phyloP scores from a whole-genome alignment of 2,888 invertebrate genomes.

The Cantharis rufa region DNA sequence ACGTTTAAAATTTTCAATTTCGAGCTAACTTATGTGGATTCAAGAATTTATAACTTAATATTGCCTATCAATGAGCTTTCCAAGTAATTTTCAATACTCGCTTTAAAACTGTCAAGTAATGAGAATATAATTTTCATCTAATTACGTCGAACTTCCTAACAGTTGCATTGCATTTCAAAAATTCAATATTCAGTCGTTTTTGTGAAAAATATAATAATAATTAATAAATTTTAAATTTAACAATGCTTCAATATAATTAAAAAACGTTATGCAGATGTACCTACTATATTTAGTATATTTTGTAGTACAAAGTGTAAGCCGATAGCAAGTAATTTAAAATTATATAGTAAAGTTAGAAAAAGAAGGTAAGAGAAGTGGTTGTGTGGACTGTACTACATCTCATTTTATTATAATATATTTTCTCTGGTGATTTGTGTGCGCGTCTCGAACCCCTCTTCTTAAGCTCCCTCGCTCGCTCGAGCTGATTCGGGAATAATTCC shows the following conservation, averaged over 20 bases:
- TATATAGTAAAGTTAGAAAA: constrained; percentile 16
- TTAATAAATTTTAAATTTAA: background rate
- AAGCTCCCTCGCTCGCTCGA: constrained; percentile 45
- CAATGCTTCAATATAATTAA: background rate
- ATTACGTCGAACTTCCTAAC: background rate
- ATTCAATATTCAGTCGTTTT: background rate
- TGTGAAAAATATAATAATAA: background rate
- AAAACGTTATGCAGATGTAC: background rate
- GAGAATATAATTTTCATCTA: no score
- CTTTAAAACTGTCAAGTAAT: background rate
- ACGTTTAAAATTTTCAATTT: background rate
- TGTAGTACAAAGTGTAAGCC: background rate
- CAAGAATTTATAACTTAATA: background rate
- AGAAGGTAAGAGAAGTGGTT: constrained; percentile 36
- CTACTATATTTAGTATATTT: background rate
- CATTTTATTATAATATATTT: constrained; percentile 55
- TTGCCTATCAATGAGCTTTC: background rate
- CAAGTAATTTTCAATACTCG: background rate
- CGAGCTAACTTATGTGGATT: background rate
- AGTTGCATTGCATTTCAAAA: background rate
- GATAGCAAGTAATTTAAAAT: constrained; percentile 8
- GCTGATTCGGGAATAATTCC: constrained; percentile 53
- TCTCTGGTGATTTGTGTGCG: constrained; percentile 54
- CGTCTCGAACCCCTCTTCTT: constrained; percentile 45
- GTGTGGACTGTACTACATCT: constrained; percentile 50